Conservation (phyloP, 92 coral and sea anemone genomes). For the Parazoanthus swiftii region DNA sequence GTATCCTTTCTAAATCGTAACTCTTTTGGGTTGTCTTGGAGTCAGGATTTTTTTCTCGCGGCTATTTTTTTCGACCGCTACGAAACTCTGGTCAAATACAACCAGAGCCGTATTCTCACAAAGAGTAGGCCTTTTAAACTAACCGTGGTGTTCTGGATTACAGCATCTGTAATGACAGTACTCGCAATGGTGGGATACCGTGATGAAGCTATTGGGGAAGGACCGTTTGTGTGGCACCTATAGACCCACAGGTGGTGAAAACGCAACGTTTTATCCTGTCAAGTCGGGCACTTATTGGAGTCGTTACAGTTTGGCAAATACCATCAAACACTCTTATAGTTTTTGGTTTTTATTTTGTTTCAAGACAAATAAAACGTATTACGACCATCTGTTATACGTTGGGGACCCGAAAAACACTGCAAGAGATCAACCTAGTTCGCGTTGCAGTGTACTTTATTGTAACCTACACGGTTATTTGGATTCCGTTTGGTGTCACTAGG, state of each 20-base stretch:
- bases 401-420: not conserved
- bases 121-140: conserved; percentile 1
- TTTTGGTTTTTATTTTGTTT: conserved; percentile 3
- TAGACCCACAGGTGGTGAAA: not conserved
- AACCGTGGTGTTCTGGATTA: not conserved
- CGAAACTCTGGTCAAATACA: too few relatives aligned
- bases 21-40: too few relatives aligned
- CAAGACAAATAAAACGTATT: conserved; percentile 8
- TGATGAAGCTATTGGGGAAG: not conserved
- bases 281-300: not conserved
- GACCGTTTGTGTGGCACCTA: not conserved
- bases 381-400: not conserved
- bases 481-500: too few relatives aligned
- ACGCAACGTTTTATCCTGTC: not conserved
- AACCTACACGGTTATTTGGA: not conserved
- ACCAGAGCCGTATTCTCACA: conserved; percentile 12
- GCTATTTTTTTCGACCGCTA: too few relatives aligned
- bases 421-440: not conserved
- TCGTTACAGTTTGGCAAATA: not conserved
- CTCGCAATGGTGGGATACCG: conserved; percentile 28
- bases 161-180: conserved; percentile 10
- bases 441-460: not conserved
- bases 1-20: too few relatives aligned
- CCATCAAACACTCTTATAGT: not conserved
- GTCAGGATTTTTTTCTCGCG: too few relatives aligned